phyloP scores from a whole-genome alignment of 2,888 invertebrate genomes.

The Caenorhabditis angaria region DNA sequence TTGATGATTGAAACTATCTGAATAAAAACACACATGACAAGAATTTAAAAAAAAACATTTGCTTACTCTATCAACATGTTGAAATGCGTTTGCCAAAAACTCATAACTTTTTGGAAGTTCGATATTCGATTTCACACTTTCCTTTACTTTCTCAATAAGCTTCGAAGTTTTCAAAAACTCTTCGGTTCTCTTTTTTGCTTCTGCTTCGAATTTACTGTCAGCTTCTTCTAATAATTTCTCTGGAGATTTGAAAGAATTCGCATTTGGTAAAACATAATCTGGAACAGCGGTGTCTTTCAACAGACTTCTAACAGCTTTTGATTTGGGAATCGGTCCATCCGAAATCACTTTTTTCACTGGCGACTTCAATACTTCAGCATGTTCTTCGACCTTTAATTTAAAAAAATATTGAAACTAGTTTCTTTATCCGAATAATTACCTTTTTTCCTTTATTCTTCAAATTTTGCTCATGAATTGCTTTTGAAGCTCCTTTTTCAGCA shows the following conservation, averaged over 20 bases:
- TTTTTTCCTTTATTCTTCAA: conserved; percentile 33
- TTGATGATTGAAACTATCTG: conserved; percentile 24
- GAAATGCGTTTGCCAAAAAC: conserved; percentile 23
- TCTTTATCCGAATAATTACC: not conserved
- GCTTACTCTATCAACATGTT: conserved; percentile 24
- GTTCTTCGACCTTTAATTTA: conserved; percentile 28
- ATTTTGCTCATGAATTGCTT: conserved; percentile 35
- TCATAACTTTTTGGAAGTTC: conserved; percentile 26
- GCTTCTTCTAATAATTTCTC: conserved; percentile 30
- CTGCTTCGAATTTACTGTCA: conserved; percentile 29
- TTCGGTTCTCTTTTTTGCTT: conserved; percentile 17
- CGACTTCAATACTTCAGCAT: conserved; percentile 34
- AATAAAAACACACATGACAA: not conserved
- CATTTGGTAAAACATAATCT: conserved; percentile 26
- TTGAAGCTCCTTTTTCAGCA: conserved; percentile 32
- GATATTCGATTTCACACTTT: conserved; percentile 14
- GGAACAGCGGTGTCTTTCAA: conserved; percentile 13
- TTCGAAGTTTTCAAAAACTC: conserved; percentile 28
- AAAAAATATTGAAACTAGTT: not conserved
- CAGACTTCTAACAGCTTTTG: conserved; percentile 19
- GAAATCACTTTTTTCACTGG: conserved; percentile 25
- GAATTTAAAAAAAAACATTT: too few species aligned
- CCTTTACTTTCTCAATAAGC: conserved; percentile 30
- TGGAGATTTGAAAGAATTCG: conserved; percentile 26
- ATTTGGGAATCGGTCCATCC: not conserved